A percentile compares a stretch with the other conserved stretches of the same genome.
Evolutionary conservation across 1,140 invertebrate genomes (phyloP).

Genomic region (Papilio dardanus): DNA sequence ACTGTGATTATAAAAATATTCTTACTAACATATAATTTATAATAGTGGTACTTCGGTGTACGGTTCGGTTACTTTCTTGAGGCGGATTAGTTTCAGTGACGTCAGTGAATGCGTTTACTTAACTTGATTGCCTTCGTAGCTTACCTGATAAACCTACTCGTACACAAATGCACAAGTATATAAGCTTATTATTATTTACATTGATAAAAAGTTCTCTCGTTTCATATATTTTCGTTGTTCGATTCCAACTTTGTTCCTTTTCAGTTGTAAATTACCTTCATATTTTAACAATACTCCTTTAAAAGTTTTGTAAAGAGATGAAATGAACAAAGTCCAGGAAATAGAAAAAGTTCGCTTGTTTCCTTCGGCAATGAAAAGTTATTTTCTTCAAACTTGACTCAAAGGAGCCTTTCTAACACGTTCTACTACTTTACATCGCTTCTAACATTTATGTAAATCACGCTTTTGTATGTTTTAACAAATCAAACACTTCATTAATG

Average conservation of each 20-base stretch:
- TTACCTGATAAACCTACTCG: background rate
- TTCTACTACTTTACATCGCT: background rate
- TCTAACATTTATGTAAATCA: constrained; percentile 13
- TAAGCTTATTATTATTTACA: background rate
- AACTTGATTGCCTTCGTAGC: background rate
- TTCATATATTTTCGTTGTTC: background rate
- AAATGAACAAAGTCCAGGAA: constrained; percentile 25
- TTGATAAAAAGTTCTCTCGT: background rate
- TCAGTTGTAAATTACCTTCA: constrained; percentile 24
- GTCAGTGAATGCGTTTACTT: background rate
- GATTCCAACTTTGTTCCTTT: background rate
- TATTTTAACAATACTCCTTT: constrained; percentile 26
- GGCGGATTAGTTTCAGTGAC: background rate
- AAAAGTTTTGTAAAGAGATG: constrained; percentile 27
- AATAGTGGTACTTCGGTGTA: background rate
- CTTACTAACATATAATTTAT: background rate
- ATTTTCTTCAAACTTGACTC: constrained; percentile 19
- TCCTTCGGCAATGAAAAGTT: constrained; percentile 25
- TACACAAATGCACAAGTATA: background rate
- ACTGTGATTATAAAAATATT: background rate
- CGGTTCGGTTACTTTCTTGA: background rate
- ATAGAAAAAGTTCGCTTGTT: constrained; percentile 27
- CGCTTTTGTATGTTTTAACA: background rate
- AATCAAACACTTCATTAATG: background rate
- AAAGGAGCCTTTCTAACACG: constrained; percentile 14